Evolutionary conservation across 2,113 vertebrate genomes (phyloP), one percentile per base, ranked within the genome.

Genomic region (Bucco capensis): DNA sequence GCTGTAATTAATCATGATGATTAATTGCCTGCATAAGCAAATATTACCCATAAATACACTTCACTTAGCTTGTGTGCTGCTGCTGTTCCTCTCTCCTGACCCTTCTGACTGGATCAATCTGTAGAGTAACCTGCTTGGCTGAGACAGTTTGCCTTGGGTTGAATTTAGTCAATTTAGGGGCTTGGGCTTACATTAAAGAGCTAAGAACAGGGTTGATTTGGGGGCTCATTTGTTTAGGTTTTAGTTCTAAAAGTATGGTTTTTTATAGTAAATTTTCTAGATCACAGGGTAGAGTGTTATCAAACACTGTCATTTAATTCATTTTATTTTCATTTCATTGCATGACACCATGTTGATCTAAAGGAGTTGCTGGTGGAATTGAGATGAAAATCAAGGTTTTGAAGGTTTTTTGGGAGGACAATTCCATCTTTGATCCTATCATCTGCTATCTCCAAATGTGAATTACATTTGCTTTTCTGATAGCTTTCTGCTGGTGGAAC

Each of bases 1-100:
- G 49, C 37, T 88, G 87, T 35, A 92, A 94, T 97, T 93, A 96
- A 95, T 96, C 93, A 95, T 62, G 46, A 83, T 87, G 82, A 96
- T 94, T 96, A 95, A 91, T 96, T 91, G 81, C 75, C 44, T 69
- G 33, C 25, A 62, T 83, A 94, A 91, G 35, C 47, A 86, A 75
- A 88, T 96, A 93, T 94, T 94, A 89, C 67, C 83, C 31, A 14
- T 51, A 85, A 85, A 54, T 92, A 88, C 31, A 53, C 42, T 35
- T 56, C 86, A 49, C 23, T 78, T 86, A n/a, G 80, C 4, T 1
- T 53, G 40, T 42, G 40, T 11, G 40, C 15, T 42, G 40, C 31
- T 23, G 70, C 57, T 27, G 54, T 64, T 28, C 88, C 94, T 92
- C 67, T 70, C 80, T 91, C 30, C 33, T 58, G 79, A n/a, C 16